phyloP scores from a whole-genome alignment of 2,888 invertebrate genomes.

The Brachyptera risi region DNA sequence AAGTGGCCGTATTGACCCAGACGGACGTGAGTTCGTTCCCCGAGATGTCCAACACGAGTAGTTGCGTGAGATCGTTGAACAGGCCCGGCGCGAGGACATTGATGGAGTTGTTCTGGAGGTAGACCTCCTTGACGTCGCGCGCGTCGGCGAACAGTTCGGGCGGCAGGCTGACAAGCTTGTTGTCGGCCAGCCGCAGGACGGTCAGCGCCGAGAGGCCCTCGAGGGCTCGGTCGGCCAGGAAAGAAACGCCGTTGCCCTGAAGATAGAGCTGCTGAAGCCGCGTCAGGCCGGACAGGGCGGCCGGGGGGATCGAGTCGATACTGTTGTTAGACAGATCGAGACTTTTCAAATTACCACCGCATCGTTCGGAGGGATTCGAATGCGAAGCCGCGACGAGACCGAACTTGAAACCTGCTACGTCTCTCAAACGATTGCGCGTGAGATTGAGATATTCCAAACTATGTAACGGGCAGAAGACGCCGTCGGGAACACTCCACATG shows the following conservation, averaged over 20 bases:
- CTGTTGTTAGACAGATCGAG: constrained; percentile 75
- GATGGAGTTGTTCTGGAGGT: constrained; percentile 76
- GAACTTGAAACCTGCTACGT: constrained; percentile 69
- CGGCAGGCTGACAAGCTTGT: constrained; percentile 73
- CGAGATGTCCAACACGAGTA: constrained; percentile 71
- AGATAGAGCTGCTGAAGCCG: constrained; percentile 69
- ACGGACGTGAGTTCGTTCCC: constrained; percentile 76
- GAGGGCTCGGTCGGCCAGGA: constrained; percentile 72
- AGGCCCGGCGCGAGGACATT: constrained; percentile 75
- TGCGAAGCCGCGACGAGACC: constrained; percentile 47
- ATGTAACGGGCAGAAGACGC: constrained; percentile 69
- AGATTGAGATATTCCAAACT: constrained; percentile 72
- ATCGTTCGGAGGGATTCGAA: constrained; percentile 58
- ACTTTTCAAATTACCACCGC: constrained; percentile 64
- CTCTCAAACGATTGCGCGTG: constrained; percentile 72
- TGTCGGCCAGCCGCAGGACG: constrained; percentile 73
- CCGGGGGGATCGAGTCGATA: constrained; percentile 68
- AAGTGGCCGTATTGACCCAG: constrained; percentile 78
- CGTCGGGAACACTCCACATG: constrained; percentile 74
- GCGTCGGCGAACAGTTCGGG: constrained; percentile 77
- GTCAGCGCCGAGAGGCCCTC: constrained; percentile 69
- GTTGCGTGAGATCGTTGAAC: constrained; percentile 69
- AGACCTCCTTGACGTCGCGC: constrained; percentile 72
- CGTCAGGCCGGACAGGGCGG: constrained; percentile 65
- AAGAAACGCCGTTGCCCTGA: constrained; percentile 70